Evolutionary conservation across 2,888 invertebrate genomes (phyloP).

Genomic region (Brachyopa scutellaris): DNA sequence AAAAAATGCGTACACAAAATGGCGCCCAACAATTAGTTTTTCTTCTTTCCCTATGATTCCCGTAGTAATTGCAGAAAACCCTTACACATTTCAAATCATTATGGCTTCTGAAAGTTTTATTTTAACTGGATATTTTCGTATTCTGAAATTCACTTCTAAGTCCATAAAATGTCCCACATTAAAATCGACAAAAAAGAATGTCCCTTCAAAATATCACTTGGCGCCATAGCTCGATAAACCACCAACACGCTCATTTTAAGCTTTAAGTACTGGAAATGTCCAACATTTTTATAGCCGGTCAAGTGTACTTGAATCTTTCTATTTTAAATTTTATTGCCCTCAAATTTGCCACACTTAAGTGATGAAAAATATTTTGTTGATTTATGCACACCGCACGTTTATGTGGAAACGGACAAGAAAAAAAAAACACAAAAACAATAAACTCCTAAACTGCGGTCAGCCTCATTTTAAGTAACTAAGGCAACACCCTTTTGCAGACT

Average conservation of each 20-base stretch:
- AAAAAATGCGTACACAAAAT: too few relatives aligned
- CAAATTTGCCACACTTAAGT: neutral
- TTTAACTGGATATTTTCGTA: too few relatives aligned
- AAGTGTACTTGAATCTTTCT: constrained; percentile 4
- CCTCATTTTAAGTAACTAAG: neutral
- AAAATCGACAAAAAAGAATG: neutral
- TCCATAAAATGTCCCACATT: too few relatives aligned
- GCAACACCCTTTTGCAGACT: neutral
- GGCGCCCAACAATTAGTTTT: too few relatives aligned
- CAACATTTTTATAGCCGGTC: constrained; percentile 1
- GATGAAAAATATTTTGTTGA: neutral
- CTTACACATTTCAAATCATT: too few relatives aligned
- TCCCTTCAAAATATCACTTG: neutral
- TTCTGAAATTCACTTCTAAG: too few relatives aligned
- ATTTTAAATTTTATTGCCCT: neutral
- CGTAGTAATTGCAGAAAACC: too few relatives aligned
- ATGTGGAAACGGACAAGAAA: neutral
- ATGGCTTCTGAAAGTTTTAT: too few relatives aligned
- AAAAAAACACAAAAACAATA: neutral
- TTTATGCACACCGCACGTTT: constrained; percentile 9
- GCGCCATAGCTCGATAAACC: constrained; percentile 6
- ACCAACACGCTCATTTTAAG: neutral
- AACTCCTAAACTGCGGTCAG: neutral
- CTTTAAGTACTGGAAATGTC: neutral
- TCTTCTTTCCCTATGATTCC: too few relatives aligned